phyloP scores from a whole-genome alignment of 2,888 invertebrate genomes.

The Epinotia brunnichana region DNA sequence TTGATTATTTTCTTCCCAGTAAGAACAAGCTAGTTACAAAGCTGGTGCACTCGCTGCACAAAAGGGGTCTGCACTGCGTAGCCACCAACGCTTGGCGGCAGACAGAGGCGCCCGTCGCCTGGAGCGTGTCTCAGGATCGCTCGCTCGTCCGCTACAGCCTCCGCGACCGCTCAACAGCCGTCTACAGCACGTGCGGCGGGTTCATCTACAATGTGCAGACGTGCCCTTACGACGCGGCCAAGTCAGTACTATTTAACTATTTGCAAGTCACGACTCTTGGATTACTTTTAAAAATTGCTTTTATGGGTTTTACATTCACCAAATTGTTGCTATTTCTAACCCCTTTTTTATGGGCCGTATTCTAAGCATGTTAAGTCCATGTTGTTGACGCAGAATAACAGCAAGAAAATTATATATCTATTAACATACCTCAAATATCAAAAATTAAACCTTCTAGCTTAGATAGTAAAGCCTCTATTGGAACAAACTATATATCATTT shows the following conservation, averaged over 20 bases:
- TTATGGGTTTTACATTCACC: no score
- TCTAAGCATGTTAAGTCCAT: no score
- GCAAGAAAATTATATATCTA: no score
- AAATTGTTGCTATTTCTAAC: no score
- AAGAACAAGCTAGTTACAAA: slow-evolving; percentile 64
- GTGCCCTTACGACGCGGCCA: slow-evolving; percentile 88
- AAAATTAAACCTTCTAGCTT: no score
- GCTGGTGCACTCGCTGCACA: slow-evolving; percentile 79
- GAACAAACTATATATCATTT: no score
- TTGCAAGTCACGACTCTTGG: not conserved
- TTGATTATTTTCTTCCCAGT: slow-evolving; percentile 54
- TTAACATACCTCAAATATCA: no score
- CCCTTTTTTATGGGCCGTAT: no score
- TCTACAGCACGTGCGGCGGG: slow-evolving; percentile 85
- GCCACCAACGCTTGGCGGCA: slow-evolving; percentile 57
- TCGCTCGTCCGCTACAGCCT: slow-evolving; percentile 80
- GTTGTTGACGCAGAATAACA: no score
- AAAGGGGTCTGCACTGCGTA: slow-evolving; percentile 85
- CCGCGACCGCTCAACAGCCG: slow-evolving; percentile 59
- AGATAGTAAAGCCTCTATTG: no score
- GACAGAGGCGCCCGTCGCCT: slow-evolving; percentile 60
- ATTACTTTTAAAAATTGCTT: no score
- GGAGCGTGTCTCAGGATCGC: slow-evolving; percentile 86
- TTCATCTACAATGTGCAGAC: slow-evolving; percentile 84
- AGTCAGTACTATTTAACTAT: slow-evolving; percentile 66